Evolutionary conservation across 2,113 vertebrate species (phyloP).

Genomic region (Zeus faber): DNA sequence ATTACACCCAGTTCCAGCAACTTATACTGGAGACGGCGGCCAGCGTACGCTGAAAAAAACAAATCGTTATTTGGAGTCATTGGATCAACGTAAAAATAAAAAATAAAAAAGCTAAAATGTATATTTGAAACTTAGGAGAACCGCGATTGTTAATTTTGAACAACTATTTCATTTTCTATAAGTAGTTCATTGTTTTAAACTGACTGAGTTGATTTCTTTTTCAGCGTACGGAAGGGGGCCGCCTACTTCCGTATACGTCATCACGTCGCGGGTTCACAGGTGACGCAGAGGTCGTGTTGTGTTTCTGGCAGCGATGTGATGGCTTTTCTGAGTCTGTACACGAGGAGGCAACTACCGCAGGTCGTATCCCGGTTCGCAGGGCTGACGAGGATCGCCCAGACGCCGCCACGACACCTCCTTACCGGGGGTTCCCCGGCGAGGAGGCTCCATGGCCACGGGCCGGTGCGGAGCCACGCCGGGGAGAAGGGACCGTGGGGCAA

Average conservation of each 20-base stretch:
- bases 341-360: slow-evolving; percentile 58
- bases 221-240: no score
- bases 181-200: no score
- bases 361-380: slow-evolving; percentile 30
- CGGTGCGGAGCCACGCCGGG: slow-evolving; percentile 31
- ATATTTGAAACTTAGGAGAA: neutral
- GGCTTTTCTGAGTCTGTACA: slow-evolving; percentile 57
- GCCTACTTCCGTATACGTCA: no score
- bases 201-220: no score
- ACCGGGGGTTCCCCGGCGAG: slow-evolving; percentile 29
- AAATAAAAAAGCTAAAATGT: neutral
- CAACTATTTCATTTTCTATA: no score
- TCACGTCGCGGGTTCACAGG: slow-evolving; percentile 38
- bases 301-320: slow-evolving; percentile 51
- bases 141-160: neutral
- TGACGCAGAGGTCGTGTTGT: slow-evolving; percentile 55
- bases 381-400: slow-evolving; percentile 15
- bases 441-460: slow-evolving; percentile 54
- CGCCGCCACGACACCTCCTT: slow-evolving; percentile 5
- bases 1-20: no score
- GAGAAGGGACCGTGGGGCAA: slow-evolving; percentile 66
- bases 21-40: no score
- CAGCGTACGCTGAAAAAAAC: no score
- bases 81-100: neutral
- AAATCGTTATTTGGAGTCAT: no score